Conservation (phyloP, 30 jellyfish, hydroid and myxozoan species). For the Aurelia aurita region DNA sequence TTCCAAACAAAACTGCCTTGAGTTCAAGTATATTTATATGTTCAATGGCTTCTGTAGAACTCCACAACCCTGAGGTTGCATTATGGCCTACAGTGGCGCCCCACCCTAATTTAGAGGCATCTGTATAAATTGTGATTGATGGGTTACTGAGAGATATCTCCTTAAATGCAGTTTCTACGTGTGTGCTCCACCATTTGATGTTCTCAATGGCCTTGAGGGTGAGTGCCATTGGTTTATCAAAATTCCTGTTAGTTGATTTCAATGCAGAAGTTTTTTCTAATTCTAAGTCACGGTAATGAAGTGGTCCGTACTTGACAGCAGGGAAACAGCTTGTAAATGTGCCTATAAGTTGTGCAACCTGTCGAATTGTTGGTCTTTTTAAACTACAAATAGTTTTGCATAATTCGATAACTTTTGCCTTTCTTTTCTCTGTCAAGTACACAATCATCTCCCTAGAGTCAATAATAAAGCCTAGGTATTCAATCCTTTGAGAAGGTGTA, state of each 20-base stretch:
- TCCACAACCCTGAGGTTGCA: conserved; percentile 24
- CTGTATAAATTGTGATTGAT: no score
- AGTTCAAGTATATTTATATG: neutral
- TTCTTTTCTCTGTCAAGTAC: conserved; percentile 9
- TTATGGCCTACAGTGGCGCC: conserved; percentile 1
- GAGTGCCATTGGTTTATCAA: conserved; percentile 11
- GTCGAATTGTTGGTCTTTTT: conserved; percentile 13
- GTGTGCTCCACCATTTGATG: conserved; percentile 13
- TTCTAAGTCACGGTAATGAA: conserved; percentile 48
- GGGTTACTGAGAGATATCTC: neutral
- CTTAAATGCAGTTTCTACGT: conserved; percentile 17
- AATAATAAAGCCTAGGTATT: conserved; percentile 30
- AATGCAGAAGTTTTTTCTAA: conserved; percentile 20
- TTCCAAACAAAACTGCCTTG: neutral
- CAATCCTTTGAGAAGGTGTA: neutral
- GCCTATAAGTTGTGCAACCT: conserved; percentile 42
- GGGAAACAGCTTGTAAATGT: conserved; percentile 20
- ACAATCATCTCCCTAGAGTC: conserved; percentile 38
- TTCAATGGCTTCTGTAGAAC: neutral
- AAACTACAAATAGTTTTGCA: neutral
- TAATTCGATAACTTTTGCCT: conserved; percentile 1
- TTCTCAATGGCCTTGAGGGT: conserved; percentile 17
- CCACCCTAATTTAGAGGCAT: conserved; percentile 38
- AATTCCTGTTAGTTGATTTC: conserved; percentile 15
- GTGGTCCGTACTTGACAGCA: conserved; percentile 53